Evolutionary conservation across 2,888 invertebrate species (phyloP), one percentile per base, ranked within the genome.

Genomic region (Bombylius discolor): DNA sequence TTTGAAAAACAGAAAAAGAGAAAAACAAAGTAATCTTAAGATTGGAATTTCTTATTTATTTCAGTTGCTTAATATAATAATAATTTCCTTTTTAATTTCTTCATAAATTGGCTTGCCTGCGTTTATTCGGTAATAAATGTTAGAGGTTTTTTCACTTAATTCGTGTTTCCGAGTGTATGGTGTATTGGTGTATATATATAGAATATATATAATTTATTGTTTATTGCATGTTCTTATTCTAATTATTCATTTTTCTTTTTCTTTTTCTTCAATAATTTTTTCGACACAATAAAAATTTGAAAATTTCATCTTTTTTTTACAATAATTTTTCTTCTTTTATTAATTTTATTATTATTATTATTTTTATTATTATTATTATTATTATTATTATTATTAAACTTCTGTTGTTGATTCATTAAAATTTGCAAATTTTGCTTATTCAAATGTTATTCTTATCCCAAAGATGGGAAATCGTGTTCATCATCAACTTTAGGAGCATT

Each of bases 381-480:
- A 9, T 42, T 42, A 8, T 42, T 42, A 11, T 11, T 42, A 11
- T 42, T 42, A 8, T 42, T 42, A 11, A 23, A 23, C 23, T 23
- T 11, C 11, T 42, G 8, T 11, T 42, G 39, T 11, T 11, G 8
- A 11, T 42, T 36, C 9, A 36, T 8, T 36, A 36, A 8, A 36
- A 36, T 6, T 36, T 36, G 6, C 36, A 36, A 36, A 8, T 36
- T 42, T 4, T 42, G 39, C 4, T 42, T 42, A 5, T 42, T 42
- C 1, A 11, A 8, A 11, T 42, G 8, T 42, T 42, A 11, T 11
- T 11, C 66, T 78, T 87, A 89, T 76, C 90, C 89, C 73, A 95
- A 82, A 71, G 91, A 90, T 65, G 95, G 95, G 78, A 96, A 95
- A 77, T 94, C 94, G 75, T 87, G 87, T 79, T 92, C 93, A 77